Evolutionary conservation across 2,797 vertebrate species (phyloP).

Genomic region (Hypotaenidia okinawae): DNA sequence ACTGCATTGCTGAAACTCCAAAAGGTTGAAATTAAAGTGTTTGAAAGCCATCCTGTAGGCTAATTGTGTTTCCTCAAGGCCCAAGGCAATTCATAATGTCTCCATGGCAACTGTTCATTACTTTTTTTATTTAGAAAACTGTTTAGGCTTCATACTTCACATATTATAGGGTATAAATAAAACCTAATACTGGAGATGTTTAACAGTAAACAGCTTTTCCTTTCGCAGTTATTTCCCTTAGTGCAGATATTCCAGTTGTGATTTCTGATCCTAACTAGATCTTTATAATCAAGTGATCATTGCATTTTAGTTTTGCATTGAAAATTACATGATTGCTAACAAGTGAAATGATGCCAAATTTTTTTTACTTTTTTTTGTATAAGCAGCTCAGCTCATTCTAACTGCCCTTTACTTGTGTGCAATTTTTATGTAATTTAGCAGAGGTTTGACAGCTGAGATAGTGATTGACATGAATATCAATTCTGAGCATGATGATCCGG

Average conservation of each 20-base stretch:
- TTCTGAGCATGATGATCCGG: accelerated
- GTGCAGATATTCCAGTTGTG: background rate
- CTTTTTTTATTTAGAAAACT: conserved; percentile 47
- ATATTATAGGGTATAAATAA: background rate
- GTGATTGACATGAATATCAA: background rate
- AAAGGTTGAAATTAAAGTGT: conserved; percentile 37
- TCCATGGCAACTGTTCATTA: conserved; percentile 56
- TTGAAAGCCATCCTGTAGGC: conserved; percentile 42
- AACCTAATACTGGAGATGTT: background rate
- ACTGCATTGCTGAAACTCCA: background rate
- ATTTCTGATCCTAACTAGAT: background rate
- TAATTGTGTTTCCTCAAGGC: conserved; percentile 53
- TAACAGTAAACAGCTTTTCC: background rate
- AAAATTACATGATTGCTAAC: background rate
- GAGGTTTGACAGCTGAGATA: background rate
- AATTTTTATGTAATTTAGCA: background rate
- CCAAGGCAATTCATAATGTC: conserved; percentile 21
- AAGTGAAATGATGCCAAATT: background rate
- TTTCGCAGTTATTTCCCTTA: background rate
- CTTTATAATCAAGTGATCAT: background rate
- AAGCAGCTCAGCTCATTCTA: background rate
- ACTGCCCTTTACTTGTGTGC: background rate
- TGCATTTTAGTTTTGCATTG: background rate
- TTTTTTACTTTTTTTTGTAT: background rate
- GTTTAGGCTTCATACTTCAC: conserved; percentile 24